phyloP scores from a whole-genome alignment of 2,797 vertebrate genomes.

The Tauraco hartlaubi region DNA sequence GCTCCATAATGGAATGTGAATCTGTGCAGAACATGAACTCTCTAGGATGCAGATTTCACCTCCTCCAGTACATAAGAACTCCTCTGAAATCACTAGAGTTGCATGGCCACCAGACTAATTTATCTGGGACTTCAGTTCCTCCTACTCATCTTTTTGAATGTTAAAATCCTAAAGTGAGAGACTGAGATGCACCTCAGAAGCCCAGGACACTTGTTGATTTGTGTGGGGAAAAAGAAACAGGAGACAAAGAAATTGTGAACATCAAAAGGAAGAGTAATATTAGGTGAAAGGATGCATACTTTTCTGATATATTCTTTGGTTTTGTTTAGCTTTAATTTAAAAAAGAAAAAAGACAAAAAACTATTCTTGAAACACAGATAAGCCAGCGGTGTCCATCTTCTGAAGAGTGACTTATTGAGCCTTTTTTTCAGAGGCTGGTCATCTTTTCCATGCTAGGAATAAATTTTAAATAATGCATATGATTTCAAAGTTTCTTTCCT shows the following conservation, averaged over 20 bases:
- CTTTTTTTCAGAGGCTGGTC: background rate
- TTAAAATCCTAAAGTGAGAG: background rate
- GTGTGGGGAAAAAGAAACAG: background rate
- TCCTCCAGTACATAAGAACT: background rate
- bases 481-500: background rate
- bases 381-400: background rate
- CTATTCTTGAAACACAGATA: background rate
- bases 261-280: background rate
- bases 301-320: background rate
- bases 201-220: background rate
- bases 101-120: background rate
- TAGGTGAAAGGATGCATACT: background rate
- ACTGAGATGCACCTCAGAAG: background rate
- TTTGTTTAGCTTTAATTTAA: background rate
- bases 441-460: background rate
- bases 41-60: background rate
- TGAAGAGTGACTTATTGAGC: background rate
- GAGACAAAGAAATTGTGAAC: background rate
- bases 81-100: background rate
- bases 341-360: background rate
- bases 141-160: background rate
- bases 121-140: background rate
- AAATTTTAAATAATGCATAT: background rate
- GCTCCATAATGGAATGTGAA: fast-evolving
- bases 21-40: background rate